Base-by-base conservation (phyloP, 2,113 vertebrate species). In the Danionella cerebrum region DNA sequence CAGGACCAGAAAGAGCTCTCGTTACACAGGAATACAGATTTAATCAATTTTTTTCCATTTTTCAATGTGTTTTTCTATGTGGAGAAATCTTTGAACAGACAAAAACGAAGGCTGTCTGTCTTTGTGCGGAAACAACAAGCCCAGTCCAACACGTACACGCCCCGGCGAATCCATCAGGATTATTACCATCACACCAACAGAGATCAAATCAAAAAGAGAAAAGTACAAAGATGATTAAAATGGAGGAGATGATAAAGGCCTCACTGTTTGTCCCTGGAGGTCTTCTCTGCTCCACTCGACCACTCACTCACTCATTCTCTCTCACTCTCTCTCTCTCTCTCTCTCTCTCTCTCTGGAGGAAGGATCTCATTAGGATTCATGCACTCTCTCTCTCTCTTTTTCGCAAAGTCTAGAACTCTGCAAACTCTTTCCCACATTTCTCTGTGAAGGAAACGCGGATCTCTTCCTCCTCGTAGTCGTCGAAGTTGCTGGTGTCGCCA, bases 401-500 rank as follows among this genome's bases (percentile, higher is more conserved):
- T 69, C 76, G 66, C 84, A 77, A 39, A 53, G 29, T 71, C 69
- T 92, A 96, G 86, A 95, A 95, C 67, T 96, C 93, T 4, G 91
- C 77, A 79, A 95, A 96, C 85, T 95, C 93, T 86, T 94, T 95
- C 83, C 84, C 89, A 79, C 92, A 95, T 83, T 96, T 94, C 83
- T 96, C 92, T 19, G 81, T 91, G 87, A 93, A 88, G 77, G 93
- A 96, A 72, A 95, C 85, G 14, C 90, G 85, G 75, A 95, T 90
- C 78, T 94, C 92, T 81, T 96, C 93, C 67, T 96, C 93, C 70
- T 96, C 92, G 16, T 96, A 96, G 82, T 96, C 93, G 3, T 96
- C 93, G 19, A 96, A 96, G 86, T 96, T 94, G 87, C 93, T 96
- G 69, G 91, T 94, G 86, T 96, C 93, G 3, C 93, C 92, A 0